Conservation (phyloP, 2,888 invertebrate species). For the Diarsia dahlii region DNA sequence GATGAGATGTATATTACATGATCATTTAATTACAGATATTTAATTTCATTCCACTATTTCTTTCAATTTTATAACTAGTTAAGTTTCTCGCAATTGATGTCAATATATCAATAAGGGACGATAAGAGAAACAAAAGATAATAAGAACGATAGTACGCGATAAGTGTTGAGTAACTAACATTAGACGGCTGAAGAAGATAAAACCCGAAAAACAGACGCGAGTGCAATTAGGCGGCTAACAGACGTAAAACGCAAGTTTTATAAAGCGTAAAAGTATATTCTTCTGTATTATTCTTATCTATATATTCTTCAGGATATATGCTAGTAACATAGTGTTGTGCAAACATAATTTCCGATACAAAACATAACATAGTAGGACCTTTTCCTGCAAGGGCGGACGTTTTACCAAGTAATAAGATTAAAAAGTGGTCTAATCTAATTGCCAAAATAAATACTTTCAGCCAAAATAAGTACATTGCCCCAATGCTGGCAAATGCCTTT, state of each 20-base stretch:
- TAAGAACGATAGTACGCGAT: conserved; percentile 22
- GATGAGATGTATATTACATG: not conserved
- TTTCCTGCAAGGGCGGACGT: too few species aligned
- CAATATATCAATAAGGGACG: conserved; percentile 10
- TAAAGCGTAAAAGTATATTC: too few species aligned
- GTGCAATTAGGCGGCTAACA: not conserved
- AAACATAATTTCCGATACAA: not conserved
- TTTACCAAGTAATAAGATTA: too few species aligned
- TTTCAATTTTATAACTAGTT: not conserved
- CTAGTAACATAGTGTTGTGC: too few species aligned
- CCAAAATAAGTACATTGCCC: not conserved
- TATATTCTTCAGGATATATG: too few species aligned
- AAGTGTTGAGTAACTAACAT: conserved; percentile 8
- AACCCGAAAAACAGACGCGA: conserved; percentile 2
- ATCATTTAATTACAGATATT: not conserved
- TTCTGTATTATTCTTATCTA: too few species aligned
- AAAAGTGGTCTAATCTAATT: too few species aligned
- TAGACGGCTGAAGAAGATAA: conserved; percentile 14
- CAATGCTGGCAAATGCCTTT: too few species aligned
- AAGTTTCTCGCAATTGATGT: not conserved
- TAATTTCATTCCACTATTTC: not conserved
- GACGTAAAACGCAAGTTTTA: too few species aligned
- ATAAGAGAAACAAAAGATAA: conserved; percentile 23
- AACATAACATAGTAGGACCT: too few species aligned
- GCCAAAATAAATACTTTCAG: not conserved